Conservation (phyloP, 2,797 vertebrate genomes). For the Spheniscus humboldti region DNA sequence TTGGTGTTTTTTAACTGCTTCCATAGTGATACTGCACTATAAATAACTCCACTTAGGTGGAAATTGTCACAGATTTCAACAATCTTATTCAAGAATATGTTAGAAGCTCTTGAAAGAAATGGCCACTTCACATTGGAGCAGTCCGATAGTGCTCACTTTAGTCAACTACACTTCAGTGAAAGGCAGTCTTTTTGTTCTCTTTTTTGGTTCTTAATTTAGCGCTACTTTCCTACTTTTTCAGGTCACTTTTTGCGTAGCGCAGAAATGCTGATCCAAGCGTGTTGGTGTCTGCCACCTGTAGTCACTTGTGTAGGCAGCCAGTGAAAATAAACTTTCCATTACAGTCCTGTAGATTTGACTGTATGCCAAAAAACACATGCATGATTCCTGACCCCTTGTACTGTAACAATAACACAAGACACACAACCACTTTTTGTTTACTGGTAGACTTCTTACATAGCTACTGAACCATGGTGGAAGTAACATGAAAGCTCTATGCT, state of each 20-base stretch:
- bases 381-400: conserved; percentile 53
- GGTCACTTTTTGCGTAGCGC: background rate
- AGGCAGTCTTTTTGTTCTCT: background rate
- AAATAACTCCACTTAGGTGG: background rate
- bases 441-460: conserved; percentile 42
- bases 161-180: background rate
- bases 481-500: conserved; percentile 26
- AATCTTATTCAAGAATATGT: background rate
- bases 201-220: background rate
- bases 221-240: background rate
- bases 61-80: background rate
- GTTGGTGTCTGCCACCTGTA: conserved; percentile 60
- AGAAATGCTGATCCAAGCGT: conserved; percentile 37
- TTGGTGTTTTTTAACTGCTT: background rate
- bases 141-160: background rate
- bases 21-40: background rate
- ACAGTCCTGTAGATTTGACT: conserved; percentile 29
- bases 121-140: background rate
- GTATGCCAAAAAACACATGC: conserved; percentile 19
- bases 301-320: conserved; percentile 43
- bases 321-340: conserved; percentile 51
- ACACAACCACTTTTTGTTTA: conserved; percentile 34
- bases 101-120: background rate
- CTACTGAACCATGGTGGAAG: conserved; percentile 41
- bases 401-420: conserved; percentile 38